Conservation (phyloP, 2,888 invertebrate genomes). For the Drosophila tanythrix region DNA sequence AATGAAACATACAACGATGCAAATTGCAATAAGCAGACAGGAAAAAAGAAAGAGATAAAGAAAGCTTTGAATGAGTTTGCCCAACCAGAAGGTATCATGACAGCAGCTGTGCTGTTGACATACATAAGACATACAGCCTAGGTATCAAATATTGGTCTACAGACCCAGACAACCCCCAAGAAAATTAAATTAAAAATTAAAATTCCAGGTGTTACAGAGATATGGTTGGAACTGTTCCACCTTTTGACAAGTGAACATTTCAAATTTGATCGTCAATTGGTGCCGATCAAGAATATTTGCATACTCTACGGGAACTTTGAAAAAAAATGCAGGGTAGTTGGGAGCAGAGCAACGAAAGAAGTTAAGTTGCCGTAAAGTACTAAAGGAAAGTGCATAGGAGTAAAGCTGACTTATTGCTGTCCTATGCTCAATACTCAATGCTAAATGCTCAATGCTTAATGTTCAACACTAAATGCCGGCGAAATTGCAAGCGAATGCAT, state of each 20-base stretch:
- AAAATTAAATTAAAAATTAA: neutral
- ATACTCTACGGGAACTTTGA: neutral
- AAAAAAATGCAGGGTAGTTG: neutral
- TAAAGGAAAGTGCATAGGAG: conserved; percentile 33
- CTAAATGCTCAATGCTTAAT: neutral
- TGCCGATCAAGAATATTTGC: neutral
- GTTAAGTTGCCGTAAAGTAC: conserved; percentile 20
- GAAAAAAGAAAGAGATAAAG: conserved; percentile 7
- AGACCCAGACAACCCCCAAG: neutral
- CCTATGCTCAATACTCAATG: neutral
- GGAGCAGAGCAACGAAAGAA: neutral
- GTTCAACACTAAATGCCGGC: neutral
- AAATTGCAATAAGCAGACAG: conserved; percentile 65
- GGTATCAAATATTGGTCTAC: neutral
- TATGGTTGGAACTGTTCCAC: neutral
- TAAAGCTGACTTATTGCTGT: neutral
- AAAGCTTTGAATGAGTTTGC: neutral
- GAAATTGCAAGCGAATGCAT: neutral
- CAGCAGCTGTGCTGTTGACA: neutral
- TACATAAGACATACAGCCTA: neutral
- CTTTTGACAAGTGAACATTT: neutral
- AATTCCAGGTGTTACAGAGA: neutral
- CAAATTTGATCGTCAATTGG: neutral
- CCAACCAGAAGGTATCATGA: neutral
- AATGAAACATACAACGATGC: conserved; percentile 57